phyloP scores from a whole-genome alignment of 2,888 invertebrate genomes.

The Hydrotaea diabolus region DNA sequence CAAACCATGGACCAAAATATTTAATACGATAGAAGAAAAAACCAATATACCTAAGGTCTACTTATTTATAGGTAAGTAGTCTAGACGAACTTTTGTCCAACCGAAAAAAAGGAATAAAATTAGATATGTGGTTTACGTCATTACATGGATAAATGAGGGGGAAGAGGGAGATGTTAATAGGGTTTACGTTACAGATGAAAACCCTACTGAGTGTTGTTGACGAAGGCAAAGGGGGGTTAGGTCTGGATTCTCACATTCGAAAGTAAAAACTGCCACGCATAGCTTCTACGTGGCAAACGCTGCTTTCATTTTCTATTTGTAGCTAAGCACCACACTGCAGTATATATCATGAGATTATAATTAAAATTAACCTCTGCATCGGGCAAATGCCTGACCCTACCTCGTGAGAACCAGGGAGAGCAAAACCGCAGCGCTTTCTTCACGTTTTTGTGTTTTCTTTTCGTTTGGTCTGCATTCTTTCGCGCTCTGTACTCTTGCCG shows the following conservation, averaged over 20 bases:
- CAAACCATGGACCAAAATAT: slow-evolving; percentile 87
- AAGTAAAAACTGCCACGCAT: slow-evolving; percentile 55
- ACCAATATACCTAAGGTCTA: slow-evolving; percentile 89
- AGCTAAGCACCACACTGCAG: background rate
- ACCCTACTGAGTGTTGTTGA: background rate
- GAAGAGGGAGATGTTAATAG: background rate
- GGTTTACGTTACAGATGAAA: background rate
- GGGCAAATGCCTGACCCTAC: slow-evolving; percentile 9
- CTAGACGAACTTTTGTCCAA: no score
- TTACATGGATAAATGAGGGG: background rate
- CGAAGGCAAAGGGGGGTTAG: background rate
- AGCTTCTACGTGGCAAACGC: slow-evolving; percentile 67
- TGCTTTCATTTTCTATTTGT: slow-evolving; percentile 5
- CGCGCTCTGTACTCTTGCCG: slow-evolving; percentile 2
- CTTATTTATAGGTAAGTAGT: slow-evolving; percentile 89
- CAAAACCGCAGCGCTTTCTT: background rate
- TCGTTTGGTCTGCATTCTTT: background rate
- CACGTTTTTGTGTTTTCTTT: background rate
- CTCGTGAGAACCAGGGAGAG: background rate
- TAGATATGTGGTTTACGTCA: slow-evolving; percentile 44
- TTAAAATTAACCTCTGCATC: slow-evolving; percentile 8
- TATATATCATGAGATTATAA: slow-evolving; percentile 24
- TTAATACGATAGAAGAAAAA: slow-evolving; percentile 86
- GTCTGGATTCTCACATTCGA: slow-evolving; percentile 32
- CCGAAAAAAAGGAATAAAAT: background rate